A percentile compares a stretch with the other conserved stretches of the same genome.
Evolutionary conservation across 2,888 invertebrate species (phyloP).

Genomic region (Adineta ricciae): DNA sequence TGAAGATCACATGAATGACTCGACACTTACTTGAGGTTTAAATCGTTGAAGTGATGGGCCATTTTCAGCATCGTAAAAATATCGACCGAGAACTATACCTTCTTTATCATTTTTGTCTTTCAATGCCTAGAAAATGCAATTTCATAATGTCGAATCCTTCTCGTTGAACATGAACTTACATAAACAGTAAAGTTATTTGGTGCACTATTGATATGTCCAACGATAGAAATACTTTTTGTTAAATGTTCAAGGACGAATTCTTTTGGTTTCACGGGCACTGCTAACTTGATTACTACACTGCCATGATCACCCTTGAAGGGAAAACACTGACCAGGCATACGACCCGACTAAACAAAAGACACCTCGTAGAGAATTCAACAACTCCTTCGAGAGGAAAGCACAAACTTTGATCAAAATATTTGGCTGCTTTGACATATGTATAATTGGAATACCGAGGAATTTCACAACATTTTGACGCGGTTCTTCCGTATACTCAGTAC

Average conservation of each 20-base stretch:
- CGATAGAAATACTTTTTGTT: conserved; percentile 67
- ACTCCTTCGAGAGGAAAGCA: not conserved
- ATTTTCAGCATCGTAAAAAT: conserved; percentile 63
- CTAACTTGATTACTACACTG: conserved; percentile 69
- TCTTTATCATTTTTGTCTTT: conserved; percentile 66
- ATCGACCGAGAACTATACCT: conserved; percentile 73
- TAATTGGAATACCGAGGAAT: conserved; percentile 26
- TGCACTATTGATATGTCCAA: conserved; percentile 77
- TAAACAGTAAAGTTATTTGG: conserved; percentile 67
- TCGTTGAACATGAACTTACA: conserved; percentile 38
- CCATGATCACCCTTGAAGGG: conserved; percentile 84
- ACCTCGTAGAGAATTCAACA: not conserved
- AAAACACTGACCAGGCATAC: conserved; percentile 81
- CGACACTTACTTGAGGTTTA: conserved; percentile 59
- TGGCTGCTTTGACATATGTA: conserved; percentile 21
- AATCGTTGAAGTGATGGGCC: conserved; percentile 79
- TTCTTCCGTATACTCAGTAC: conserved; percentile 27
- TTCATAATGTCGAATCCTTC: too few relatives aligned
- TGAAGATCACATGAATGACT: too few relatives aligned
- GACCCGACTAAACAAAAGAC: conserved; percentile 42
- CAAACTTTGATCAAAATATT: conserved; percentile 26
- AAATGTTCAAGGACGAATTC: conserved; percentile 86
- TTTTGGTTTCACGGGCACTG: conserved; percentile 61
- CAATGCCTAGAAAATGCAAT: conserved; percentile 59
- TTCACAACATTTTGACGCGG: conserved; percentile 21